These are phyloP conservation scores for Vanessa cardui DNA, from an alignment of 2,888 invertebrate species.

Conservation along the genomic window DNA sequence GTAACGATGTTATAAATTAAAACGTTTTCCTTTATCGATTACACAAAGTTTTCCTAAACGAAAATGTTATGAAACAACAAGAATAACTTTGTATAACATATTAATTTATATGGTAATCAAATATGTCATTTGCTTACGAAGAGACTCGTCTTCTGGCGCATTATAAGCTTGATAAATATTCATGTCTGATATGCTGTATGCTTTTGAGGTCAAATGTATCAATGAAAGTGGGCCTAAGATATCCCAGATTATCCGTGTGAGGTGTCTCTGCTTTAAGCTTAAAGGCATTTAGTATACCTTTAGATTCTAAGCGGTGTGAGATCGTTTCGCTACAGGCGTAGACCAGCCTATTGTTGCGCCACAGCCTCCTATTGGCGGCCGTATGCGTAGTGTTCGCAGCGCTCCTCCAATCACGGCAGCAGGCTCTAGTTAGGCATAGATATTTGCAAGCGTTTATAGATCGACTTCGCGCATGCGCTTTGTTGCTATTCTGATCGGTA, in stretches of 20 bases:
- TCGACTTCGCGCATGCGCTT: constrained; percentile 27
- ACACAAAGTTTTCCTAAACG: constrained; percentile 31
- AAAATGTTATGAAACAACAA: constrained; percentile 32
- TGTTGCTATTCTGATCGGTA: not conserved
- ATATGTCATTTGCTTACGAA: constrained; percentile 25
- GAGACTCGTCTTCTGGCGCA: not conserved
- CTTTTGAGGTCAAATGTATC: constrained; percentile 3
- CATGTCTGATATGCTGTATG: constrained; percentile 4
- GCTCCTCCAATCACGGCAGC: constrained; percentile 68
- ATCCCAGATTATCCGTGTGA: not conserved
- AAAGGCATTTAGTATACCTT: constrained; percentile 24
- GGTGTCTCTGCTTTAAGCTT: not conserved
- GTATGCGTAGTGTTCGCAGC: constrained; percentile 39
- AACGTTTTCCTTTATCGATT: constrained; percentile 28
- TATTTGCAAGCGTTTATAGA: constrained; percentile 48
- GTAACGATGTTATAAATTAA: constrained; percentile 38
- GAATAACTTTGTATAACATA: constrained; percentile 35
- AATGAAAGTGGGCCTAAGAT: not conserved
- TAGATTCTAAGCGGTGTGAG: constrained; percentile 23
- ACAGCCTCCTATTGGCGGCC: constrained; percentile 55
- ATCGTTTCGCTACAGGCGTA: constrained; percentile 50
- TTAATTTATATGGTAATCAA: constrained; percentile 37
- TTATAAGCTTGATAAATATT: constrained; percentile 20
- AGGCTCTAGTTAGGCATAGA: constrained; percentile 58
- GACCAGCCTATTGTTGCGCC: constrained; percentile 66